Evolutionary conservation across 37 sponge, comb jelly and placozoan genomes (phyloP), one percentile per base, ranked within the genome.

Genomic region (Cliona cf. orientalis): DNA sequence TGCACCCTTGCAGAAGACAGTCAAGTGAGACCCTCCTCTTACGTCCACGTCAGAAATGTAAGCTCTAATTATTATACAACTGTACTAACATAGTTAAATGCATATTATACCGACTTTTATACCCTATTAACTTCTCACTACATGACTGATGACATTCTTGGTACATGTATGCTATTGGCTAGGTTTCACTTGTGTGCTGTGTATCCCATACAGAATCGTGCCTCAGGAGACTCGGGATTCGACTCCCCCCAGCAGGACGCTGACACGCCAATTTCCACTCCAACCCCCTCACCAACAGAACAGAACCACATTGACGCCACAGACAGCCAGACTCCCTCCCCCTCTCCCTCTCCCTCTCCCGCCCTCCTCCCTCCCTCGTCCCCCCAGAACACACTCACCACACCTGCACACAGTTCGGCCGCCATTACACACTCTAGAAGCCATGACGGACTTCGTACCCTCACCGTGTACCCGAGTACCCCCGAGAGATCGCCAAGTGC

Each of bases 171-270:
- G 17, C 11, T 49, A 49, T 49, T 49, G 55, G 17, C 17, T 49
- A 11, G 17, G 14, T 19, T 49, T 49, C 11, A 49, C 17, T 49
- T 49, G 17, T 49, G 11, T 49, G 11, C 17, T 17, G 11, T 49
- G 55, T 19, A 19, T 17, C 17, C 14, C 11, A 19, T 22, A 14
- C 26, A 75, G 69, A 80, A 83, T 45, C 74, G 83, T 6, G 41
- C 71, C 0, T 71, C 72, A 60, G 35, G 56, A 12, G 83, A 83
- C 55, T 83, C 83, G 9, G 83, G 83, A 3, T 83, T 83, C 44
- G 66, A 59, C 40, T 83, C 83, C n/a, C n/a, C n/a, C 1, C 83
- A 72, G 29, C 86, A 85, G 38, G 46, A 40, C 36, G 46, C 78
- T 14, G 78, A 78, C 71, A 31, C 66, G 29, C 82, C 72, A 22